Evolutionary conservation across 2,888 invertebrate genomes (phyloP).

Genomic region (Acrocyrtus sp.): DNA sequence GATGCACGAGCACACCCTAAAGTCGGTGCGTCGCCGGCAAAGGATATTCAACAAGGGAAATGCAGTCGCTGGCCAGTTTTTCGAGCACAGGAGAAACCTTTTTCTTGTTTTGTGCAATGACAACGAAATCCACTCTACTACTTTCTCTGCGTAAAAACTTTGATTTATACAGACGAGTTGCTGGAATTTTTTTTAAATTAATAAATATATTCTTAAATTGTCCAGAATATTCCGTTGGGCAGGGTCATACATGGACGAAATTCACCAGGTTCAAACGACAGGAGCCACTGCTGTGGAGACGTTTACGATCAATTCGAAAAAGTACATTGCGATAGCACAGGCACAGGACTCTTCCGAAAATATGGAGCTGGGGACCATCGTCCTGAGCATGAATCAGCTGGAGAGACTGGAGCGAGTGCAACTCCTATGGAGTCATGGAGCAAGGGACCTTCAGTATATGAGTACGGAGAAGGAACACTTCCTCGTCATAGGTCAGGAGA

Average conservation of each 20-base stretch:
- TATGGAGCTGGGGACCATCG: conserved; percentile 57
- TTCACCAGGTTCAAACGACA: conserved; percentile 59
- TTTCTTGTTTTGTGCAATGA: conserved; percentile 56
- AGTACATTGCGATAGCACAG: conserved; percentile 59
- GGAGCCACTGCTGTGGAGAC: conserved; percentile 54
- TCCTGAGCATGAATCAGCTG: conserved; percentile 52
- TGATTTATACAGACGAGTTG: background rate
- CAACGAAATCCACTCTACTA: conserved; percentile 53
- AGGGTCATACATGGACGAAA: conserved; percentile 61
- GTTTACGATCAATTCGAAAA: conserved; percentile 46
- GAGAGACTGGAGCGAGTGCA: conserved; percentile 60
- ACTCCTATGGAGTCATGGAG: conserved; percentile 57
- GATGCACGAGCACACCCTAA: conserved; percentile 6
- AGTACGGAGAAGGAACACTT: conserved; percentile 52
- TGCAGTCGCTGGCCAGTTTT: conserved; percentile 54
- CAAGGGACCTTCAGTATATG: conserved; percentile 49
- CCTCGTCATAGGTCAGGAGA: conserved; percentile 54
- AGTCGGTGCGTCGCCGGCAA: conserved; percentile 51
- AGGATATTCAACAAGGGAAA: conserved; percentile 54
- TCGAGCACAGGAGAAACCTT: conserved; percentile 43
- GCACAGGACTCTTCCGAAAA: conserved; percentile 55
- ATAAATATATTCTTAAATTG: background rate
- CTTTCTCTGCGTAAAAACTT: conserved; percentile 55
- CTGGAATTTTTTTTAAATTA: too few relatives aligned
- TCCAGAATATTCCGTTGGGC: conserved; percentile 59